These are phyloP conservation scores for Chunga burmeisteri DNA, from an alignment of 2,113 vertebrate genomes.

Conservation along the genomic window DNA sequence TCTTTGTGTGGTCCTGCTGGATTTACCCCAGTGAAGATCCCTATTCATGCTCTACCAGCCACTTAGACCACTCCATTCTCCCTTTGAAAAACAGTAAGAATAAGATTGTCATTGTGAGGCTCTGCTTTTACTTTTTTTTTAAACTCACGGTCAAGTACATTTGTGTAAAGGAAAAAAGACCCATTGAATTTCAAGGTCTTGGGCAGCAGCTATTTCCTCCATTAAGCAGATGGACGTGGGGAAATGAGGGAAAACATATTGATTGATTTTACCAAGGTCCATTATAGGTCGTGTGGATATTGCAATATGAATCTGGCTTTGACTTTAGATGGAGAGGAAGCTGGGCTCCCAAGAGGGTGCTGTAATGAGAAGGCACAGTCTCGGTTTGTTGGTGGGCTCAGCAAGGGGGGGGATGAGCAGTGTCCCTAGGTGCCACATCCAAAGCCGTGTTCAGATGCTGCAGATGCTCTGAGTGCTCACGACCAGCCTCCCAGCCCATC, in stretches of 20 bases:
- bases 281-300: conserved; percentile 16
- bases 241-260: conserved; percentile 48
- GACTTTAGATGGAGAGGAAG: background rate
- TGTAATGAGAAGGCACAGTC: background rate
- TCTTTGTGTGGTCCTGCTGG: background rate
- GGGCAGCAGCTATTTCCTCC: conserved; percentile 49
- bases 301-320: conserved; percentile 45
- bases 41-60: background rate
- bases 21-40: background rate
- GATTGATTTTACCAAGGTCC: conserved; percentile 55
- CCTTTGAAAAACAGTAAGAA: background rate
- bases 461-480: background rate
- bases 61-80: background rate
- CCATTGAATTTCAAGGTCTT: conserved; percentile 37
- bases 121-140: background rate
- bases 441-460: background rate
- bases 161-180: background rate
- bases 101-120: background rate
- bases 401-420: background rate
- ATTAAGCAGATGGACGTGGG: background rate
- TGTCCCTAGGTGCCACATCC: background rate
- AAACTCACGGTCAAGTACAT: background rate
- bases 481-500: background rate
- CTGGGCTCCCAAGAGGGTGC: background rate
- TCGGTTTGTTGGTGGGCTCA: background rate